Percentiles rank a stretch among this genome's conserved stretches.
Conservation (phyloP, 2,888 invertebrate genomes). For the Stenchaetothrips biformis region DNA sequence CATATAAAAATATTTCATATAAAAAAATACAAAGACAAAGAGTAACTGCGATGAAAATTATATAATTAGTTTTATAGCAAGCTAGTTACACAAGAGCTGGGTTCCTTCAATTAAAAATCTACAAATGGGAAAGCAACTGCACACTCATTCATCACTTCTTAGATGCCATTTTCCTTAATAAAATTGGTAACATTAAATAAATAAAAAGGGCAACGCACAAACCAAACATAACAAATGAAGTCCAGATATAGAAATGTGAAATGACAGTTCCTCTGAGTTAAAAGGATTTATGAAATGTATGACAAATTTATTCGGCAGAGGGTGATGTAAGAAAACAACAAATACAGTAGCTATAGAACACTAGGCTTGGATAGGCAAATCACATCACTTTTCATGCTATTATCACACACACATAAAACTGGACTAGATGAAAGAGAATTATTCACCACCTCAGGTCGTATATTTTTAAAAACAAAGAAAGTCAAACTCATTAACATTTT, state of each 20-base stretch:
- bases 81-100: neutral
- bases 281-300: neutral
- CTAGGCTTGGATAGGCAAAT: neutral
- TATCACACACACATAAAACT: neutral
- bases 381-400: neutral
- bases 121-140: neutral
- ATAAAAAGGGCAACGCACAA: neutral
- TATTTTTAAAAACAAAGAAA: neutral
- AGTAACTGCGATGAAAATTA: neutral
- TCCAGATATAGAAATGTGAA: neutral
- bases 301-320: neutral
- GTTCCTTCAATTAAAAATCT: neutral
- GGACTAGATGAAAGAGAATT: neutral
- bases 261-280: neutral
- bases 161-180: neutral
- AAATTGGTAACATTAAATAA: neutral
- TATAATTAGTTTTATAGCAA: constrained; percentile 9
- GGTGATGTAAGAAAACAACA: neutral
- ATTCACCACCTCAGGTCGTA: neutral
- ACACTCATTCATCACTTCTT: neutral
- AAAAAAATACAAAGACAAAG: neutral
- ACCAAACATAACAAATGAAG: neutral
- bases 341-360: neutral
- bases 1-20: constrained; percentile 18
- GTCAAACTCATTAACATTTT: neutral